Evolutionary conservation across 2,797 vertebrate genomes (phyloP).

Genomic region (Peromyscus melanophrys): DNA sequence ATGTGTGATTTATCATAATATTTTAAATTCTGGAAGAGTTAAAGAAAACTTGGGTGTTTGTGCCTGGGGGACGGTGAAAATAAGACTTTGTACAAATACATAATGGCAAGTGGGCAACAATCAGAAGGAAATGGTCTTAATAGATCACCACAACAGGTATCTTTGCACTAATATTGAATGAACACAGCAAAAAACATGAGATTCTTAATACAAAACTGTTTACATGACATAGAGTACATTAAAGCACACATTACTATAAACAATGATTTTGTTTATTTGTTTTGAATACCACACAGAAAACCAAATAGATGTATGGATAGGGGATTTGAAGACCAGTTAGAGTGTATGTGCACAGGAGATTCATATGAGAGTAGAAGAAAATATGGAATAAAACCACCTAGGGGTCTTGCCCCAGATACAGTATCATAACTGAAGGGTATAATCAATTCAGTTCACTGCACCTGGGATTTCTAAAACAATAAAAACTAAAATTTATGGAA

Average conservation of each 20-base stretch:
- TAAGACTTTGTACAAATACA: background rate
- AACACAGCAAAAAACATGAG: background rate
- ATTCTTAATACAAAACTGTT: background rate
- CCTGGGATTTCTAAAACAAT: background rate
- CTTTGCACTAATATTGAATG: background rate
- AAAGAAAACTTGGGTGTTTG: background rate
- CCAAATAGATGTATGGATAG: background rate
- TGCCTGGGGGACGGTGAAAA: background rate
- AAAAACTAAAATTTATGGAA: background rate
- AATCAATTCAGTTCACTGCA: slow-evolving; percentile 3
- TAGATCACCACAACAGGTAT: background rate
- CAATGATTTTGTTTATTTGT: background rate
- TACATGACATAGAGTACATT: background rate
- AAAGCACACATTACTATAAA: background rate
- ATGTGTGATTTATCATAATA: background rate
- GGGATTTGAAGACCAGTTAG: background rate
- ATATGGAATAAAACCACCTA: slow-evolving; percentile 3
- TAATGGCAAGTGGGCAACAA: background rate
- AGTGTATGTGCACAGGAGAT: background rate
- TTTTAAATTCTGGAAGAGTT: background rate
- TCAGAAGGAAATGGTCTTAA: background rate
- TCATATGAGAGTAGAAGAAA: background rate
- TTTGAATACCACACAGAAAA: background rate
- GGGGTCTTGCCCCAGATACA: background rate
- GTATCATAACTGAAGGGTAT: background rate